Evolutionary conservation across 1,140 invertebrate species (phyloP).

Genomic region (Thaumatotibia leucotreta): DNA sequence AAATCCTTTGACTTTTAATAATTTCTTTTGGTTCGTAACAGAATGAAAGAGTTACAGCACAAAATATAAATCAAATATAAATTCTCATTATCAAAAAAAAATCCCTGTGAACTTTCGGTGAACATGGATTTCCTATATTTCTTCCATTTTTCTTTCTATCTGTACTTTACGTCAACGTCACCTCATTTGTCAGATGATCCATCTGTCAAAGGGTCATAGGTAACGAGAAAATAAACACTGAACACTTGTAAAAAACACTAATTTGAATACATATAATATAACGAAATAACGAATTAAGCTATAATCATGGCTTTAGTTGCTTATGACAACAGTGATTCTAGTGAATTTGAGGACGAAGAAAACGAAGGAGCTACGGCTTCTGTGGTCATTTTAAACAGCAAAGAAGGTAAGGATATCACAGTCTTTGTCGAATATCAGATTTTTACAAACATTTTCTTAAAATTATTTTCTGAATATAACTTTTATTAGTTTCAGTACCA

Average conservation of each 20-base stretch:
- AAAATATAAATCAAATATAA: no score
- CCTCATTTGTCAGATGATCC: background rate
- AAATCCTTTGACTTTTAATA: no score
- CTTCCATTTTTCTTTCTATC: background rate
- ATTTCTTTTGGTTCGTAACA: no score
- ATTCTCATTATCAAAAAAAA: no score
- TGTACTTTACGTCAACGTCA: background rate
- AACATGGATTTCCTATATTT: no score
- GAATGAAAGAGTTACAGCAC: no score
- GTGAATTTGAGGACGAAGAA: constrained; percentile 64
- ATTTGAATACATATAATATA: background rate
- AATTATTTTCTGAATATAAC: background rate
- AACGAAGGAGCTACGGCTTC: constrained; percentile 20
- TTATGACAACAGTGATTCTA: constrained; percentile 69
- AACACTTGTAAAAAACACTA: constrained; percentile 1
- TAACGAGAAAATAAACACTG: background rate
- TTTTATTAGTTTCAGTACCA: constrained; percentile 6
- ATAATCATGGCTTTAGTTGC: constrained; percentile 64
- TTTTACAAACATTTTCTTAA: background rate
- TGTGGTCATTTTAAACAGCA: constrained; percentile 19
- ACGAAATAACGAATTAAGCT: background rate
- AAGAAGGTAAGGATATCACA: constrained; percentile 8
- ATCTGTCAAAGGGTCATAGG: background rate
- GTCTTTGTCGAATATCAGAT: background rate
- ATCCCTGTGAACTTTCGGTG: no score